Percentiles rank a stretch among this genome's conserved stretches.
Conservation (phyloP, 1,140 invertebrate species). For the Pseudomyrmex flavicornis region DNA sequence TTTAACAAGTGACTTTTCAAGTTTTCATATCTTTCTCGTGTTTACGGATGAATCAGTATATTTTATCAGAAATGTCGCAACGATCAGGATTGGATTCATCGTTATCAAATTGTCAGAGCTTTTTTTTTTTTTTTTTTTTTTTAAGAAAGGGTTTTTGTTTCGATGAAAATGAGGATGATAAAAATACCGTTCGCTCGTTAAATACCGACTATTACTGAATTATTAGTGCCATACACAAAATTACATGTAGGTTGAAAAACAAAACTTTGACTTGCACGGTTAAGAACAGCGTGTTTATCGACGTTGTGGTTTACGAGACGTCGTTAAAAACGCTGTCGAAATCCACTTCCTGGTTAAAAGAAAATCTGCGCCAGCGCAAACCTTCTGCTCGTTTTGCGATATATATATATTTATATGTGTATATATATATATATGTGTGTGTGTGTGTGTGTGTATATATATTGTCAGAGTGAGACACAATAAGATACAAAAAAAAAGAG, state of each 20-base stretch:
- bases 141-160: no score
- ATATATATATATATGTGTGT: background rate
- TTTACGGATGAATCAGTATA: background rate
- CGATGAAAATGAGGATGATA: no score
- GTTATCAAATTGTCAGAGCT: no score
- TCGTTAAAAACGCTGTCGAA: slow-evolving; percentile 59
- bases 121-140: no score
- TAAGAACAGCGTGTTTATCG: slow-evolving; percentile 44
- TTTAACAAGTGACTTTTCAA: no score
- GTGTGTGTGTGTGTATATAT: no score
- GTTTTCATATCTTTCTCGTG: no score
- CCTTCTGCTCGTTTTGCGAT: slow-evolving; percentile 2
- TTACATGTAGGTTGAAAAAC: slow-evolving; percentile 18
- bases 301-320: slow-evolving; percentile 43
- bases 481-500: no score
- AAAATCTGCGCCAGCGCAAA: slow-evolving; percentile 10
- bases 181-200: no score
- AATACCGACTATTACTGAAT: no score
- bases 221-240: background rate
- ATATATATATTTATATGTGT: background rate
- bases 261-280: slow-evolving; percentile 39
- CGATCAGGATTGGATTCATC: background rate
- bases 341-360: slow-evolving; percentile 37
- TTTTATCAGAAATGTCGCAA: background rate
- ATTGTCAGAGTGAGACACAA: no score